Evolutionary conservation across 2,888 invertebrate genomes (phyloP), one percentile per base, ranked within the genome.

Genomic region (Tiphia femorata): DNA sequence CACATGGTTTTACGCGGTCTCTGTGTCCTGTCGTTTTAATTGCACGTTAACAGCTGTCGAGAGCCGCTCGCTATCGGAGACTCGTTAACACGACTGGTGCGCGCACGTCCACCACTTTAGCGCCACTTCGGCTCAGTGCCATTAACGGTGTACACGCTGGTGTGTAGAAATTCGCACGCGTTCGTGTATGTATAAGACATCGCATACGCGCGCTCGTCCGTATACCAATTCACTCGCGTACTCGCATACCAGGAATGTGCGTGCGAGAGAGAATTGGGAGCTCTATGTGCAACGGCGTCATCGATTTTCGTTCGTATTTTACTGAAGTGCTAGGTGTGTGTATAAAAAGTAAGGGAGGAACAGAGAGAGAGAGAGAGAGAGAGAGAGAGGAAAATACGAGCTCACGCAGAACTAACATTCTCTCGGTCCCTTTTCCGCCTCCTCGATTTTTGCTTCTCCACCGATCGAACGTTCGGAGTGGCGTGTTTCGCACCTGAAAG

Each of bases 11-110:
- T 21, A 16, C 23, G 27, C 20, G 25, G 16, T n/a, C 21, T 16
- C n/a, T 14, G 33, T 33, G 33, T 33, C 33, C 33, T 46, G 55
- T 60, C 62, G 54, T 66, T 70, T 70, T 63, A 70, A 70, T 69
- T 62, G 64, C 66, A 48, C 62, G 59, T 64, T 69, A 70, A 69
- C 64, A 60, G 62, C 51, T 58, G 58, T 61, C 69, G 55, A 59
- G 43, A n/a, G 12, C 27, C 50, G 50, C 29, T 51, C 41, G 50
- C 52, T 54, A 60, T 62, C 64, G 59, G 33, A 46, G 65, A 59
- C 61, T 65, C 68, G 63, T 69, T 70, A 69, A 70, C 70, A 49
- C 50, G 58, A 55, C 63, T 56, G 52, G 43, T 10, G n/a, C n/a
- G n/a, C 59, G 27, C 47, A 30, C 49, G 51, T 48, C 51, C 47